These are phyloP conservation scores for Aphidius ervi DNA, from an alignment of 1,140 invertebrate species.

Conservation along the genomic window DNA sequence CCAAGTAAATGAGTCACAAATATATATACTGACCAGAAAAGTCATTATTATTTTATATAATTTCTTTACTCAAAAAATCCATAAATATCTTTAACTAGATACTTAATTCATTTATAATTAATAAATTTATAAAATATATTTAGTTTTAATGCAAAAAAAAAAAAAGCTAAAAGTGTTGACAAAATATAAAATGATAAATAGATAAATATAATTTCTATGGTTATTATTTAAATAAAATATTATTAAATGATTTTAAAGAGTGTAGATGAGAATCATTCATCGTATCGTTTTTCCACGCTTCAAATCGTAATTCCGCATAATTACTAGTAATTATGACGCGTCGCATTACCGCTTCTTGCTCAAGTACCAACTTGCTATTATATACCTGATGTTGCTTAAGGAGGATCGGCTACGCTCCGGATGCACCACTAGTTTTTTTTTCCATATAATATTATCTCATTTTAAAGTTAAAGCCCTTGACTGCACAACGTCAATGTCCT, in stretches of 20 bases:
- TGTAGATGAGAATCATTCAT: slow-evolving; percentile 2
- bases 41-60: too few species aligned
- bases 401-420: slow-evolving; percentile 29
- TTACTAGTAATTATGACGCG: slow-evolving; percentile 35
- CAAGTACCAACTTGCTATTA: too few species aligned
- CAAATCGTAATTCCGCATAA: slow-evolving; percentile 28
- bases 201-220: too few species aligned
- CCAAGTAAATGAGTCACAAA: slow-evolving; percentile 10
- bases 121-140: too few species aligned
- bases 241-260: not conserved
- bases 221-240: not conserved
- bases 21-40: not conserved
- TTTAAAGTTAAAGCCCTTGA: slow-evolving; percentile 4
- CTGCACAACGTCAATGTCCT: slow-evolving; percentile 24
- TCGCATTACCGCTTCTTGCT: slow-evolving; percentile 28
- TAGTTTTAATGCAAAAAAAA: not conserved
- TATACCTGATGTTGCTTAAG: not conserved
- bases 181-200: too few species aligned
- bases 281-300: slow-evolving; percentile 13
- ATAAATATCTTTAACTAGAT: too few species aligned
- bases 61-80: too few species aligned
- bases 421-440: slow-evolving; percentile 30
- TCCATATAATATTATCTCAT: too few species aligned
- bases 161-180: not conserved
- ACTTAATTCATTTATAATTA: too few species aligned